Conservation (phyloP, 2,113 vertebrate genomes). For the Micronisus gabar region DNA sequence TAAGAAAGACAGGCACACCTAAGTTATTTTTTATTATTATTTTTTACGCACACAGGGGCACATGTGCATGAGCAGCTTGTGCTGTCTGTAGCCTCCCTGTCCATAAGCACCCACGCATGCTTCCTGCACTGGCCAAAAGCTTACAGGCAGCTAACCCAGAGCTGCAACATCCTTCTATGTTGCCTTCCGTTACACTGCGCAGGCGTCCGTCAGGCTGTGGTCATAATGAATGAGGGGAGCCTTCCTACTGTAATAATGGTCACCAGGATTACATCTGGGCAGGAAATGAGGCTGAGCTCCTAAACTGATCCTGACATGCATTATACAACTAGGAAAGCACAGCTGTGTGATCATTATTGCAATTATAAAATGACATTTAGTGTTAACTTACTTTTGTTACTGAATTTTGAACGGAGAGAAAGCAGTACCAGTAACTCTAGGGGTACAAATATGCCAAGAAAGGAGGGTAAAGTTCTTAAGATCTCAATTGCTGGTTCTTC, state of each 20-base stretch:
- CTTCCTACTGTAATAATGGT: constrained; percentile 28
- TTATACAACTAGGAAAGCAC: constrained; percentile 60
- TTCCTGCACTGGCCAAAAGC: background rate
- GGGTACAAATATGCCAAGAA: background rate
- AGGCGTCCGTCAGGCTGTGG: background rate
- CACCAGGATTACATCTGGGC: constrained; percentile 50
- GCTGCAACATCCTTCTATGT: background rate
- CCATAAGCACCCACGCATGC: accelerated
- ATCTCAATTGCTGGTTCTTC: background rate
- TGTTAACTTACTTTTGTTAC: constrained; percentile 64
- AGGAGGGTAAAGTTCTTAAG: background rate
- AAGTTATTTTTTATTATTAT: background rate
- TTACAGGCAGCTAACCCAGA: background rate
- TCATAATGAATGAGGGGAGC: constrained; percentile 21
- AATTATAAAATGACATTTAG: constrained; percentile 72
- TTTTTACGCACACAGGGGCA: background rate
- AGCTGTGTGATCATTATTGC: constrained; percentile 71
- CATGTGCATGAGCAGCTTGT: background rate
- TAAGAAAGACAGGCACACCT: constrained; percentile 39
- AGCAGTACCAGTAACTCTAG: background rate
- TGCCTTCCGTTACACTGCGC: accelerated
- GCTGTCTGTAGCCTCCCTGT: background rate
- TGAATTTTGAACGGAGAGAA: constrained; percentile 13
- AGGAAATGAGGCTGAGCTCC: constrained; percentile 66
- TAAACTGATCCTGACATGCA: constrained; percentile 62